A percentile compares a stretch with the other conserved stretches of the same genome.
phyloP scores from a whole-genome alignment of 2,888 invertebrate species.

The Eupithecia exiguata region DNA sequence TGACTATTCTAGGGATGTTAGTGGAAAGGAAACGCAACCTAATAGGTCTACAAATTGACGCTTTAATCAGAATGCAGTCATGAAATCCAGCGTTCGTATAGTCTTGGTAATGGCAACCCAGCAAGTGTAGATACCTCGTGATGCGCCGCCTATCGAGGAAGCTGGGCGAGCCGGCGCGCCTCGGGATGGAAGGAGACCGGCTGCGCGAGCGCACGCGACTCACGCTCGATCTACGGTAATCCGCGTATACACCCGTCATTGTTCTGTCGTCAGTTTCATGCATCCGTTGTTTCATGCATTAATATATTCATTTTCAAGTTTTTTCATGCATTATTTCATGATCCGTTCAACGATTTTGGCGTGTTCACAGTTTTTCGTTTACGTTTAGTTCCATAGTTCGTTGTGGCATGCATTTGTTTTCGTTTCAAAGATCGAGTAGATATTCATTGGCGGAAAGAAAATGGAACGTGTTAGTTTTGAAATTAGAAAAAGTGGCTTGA shows the following conservation, averaged over 20 bases:
- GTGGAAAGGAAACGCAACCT: background rate
- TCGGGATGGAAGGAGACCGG: constrained; percentile 94
- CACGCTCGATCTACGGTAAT: constrained; percentile 79
- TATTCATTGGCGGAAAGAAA: constrained; percentile 33
- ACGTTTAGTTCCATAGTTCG: constrained; percentile 7
- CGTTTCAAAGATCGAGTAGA: constrained; percentile 25
- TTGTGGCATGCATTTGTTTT: constrained; percentile 29
- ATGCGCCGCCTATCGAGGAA: constrained; percentile 96
- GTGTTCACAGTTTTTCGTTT: constrained; percentile 4
- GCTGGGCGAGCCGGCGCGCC: constrained; percentile 96
- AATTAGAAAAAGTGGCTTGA: background rate
- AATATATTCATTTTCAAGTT: constrained; percentile 6
- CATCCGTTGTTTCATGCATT: constrained; percentile 4
- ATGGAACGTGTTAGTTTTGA: constrained; percentile 31
- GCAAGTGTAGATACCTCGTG: constrained; percentile 90
- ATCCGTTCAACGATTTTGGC: constrained; percentile 1
- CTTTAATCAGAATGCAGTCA: background rate
- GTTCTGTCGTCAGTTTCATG: constrained; percentile 59
- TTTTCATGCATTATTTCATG: constrained; percentile 13
- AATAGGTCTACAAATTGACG: background rate
- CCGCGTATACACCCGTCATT: constrained; percentile 82
- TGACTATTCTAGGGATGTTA: background rate
- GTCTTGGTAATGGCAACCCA: background rate
- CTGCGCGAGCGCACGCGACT: constrained; percentile 78
- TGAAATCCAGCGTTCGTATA: background rate